These are phyloP conservation scores for Eupristina koningsbergeri DNA, from an alignment of 1,140 invertebrate species.

Conservation along the genomic window DNA sequence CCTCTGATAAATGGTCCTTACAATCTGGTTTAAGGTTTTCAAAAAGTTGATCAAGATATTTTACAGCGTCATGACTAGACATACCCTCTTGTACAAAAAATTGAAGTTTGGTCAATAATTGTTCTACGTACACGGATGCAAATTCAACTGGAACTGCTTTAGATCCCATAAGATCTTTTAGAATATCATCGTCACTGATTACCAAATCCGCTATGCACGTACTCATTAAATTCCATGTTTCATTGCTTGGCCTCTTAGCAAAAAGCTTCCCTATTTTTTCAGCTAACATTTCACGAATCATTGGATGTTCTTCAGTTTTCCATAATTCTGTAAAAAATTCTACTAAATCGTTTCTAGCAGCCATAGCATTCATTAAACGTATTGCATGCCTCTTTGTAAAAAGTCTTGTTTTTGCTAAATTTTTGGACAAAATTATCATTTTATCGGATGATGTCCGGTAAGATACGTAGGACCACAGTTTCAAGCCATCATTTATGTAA, in stretches of 20 bases:
- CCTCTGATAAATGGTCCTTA: constrained; percentile 48
- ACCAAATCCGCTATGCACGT: constrained; percentile 46
- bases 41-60: constrained; percentile 40
- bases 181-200: constrained; percentile 46
- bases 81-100: constrained; percentile 17
- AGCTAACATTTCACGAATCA: constrained; percentile 58
- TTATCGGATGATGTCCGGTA: constrained; percentile 36
- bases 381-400: constrained; percentile 61
- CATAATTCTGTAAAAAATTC: constrained; percentile 51
- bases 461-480: constrained; percentile 52
- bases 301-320: constrained; percentile 54
- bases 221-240: constrained; percentile 56
- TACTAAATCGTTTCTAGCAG: constrained; percentile 37
- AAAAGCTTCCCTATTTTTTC: constrained; percentile 51
- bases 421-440: constrained; percentile 48
- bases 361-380: constrained; percentile 55
- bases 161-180: constrained; percentile 36
- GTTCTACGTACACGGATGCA: constrained; percentile 50
- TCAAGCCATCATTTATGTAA: constrained; percentile 44
- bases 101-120: constrained; percentile 40
- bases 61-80: constrained; percentile 14
- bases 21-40: not conserved
- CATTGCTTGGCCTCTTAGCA: constrained; percentile 26
- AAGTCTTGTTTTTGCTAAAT: constrained; percentile 51
- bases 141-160: constrained; percentile 54